Base-by-base conservation (phyloP, 2,888 invertebrate species). In the Spilosoma lubricipeda region DNA sequence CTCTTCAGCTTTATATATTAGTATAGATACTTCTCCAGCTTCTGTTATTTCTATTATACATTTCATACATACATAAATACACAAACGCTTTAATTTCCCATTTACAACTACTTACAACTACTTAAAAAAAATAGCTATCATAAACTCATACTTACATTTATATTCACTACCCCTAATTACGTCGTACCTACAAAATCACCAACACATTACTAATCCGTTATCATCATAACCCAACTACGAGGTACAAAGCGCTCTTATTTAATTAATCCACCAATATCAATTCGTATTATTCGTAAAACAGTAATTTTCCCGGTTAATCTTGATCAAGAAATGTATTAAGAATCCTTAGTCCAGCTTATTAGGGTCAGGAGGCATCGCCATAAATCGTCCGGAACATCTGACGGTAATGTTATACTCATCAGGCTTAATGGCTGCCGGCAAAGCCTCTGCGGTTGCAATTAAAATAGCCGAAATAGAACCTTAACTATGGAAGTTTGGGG, bases 371-470 rank as follows among this genome's bases (percentile, higher is more conserved):
- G 67, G 45, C 48, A 67, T 36, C 23, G 27, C 20, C 63, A 69
- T 76, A 76, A 73, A 73, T 70, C 65, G 23, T 27, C 13, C n/a
- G 33, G 33, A 73, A 48, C 73, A 76, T 64, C 76, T 74, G 76
- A 71, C 45, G 48, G 42, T 76, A 71, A 76, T 71, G 69, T 30
- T 42, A 30, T 67, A 65, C 64, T 20, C 71, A 36, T 66, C 65
- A 45, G 45, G 15, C 36, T n/a, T 69, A 74, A 74, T 68, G 72
- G 56, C 27, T 27, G 20, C 65, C 56, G 48, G 59, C 11, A 18
- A 39, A 73, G 11, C 65, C 59, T 68, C 36, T 42, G 64, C 59
- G 71, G 65, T 56, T 73, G 69, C 76, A 66, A 71, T 76, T 73
- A 73, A 71, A 76, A 48, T 71, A 65, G 30, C 69, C 33, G 33